Base-by-base conservation (phyloP, 2,113 vertebrate genomes). In the Oryzias woworae region DNA sequence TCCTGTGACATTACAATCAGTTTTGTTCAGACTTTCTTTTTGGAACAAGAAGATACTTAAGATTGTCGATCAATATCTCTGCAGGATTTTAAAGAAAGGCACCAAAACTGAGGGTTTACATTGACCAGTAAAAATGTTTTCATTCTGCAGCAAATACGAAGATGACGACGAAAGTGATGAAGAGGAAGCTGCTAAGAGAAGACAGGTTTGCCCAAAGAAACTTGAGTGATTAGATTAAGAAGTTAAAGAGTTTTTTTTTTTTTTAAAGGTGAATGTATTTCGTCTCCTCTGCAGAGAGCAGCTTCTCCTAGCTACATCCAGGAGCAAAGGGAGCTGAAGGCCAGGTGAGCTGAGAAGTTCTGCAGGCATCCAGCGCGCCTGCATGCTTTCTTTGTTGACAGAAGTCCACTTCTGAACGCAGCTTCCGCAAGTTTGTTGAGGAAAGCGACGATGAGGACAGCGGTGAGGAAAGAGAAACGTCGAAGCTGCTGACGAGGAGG, bases 271-370 rank as follows among this genome's bases (percentile, higher is more conserved):
- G 4, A 22, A 56, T 49, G 46, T 18, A 2, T 22, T 2, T 0
- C 4, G 44, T 62, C 44, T n/a, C 7, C 44, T 17, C 13, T 45
- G 15, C 57, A 94, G 93, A 86, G 92, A 78, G 86, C 84, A 0
- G 77, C 80, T 0, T 94, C 91, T 0, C 91, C 92, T 1, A 96
- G 89, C 65, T 97, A 96, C 18, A 81, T 94, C 4, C 95, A 96
- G 53, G 95, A 97, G 75, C 95, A 97, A 87, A 87, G 61, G 47
- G 83, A 91, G 36, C 87, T 97, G 41, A 95, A 92, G 66, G 89
- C 93, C 46, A 94, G 95, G 95, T 97, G 61, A 53, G 66, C 43
- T 57, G 14, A 36, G 26, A 54, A 62, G 1, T 1, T 5, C 1
- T 46, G 2, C 24, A 13, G 0, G 3, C 10, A 3, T 62, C 13